Conservation (phyloP, 2,113 vertebrate genomes). For the Furnarius figulus region DNA sequence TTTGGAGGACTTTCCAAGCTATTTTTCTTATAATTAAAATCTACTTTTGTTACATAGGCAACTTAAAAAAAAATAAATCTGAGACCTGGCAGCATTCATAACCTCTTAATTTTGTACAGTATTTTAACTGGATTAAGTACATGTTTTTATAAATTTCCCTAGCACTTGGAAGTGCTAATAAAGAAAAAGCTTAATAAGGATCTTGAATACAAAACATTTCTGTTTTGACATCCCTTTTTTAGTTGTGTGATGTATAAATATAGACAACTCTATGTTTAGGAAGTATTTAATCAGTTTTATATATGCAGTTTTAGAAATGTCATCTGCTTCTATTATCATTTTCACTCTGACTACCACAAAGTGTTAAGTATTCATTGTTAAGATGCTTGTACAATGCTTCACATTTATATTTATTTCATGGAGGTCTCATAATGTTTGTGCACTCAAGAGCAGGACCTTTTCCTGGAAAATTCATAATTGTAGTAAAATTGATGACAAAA, state of each 20-base stretch:
- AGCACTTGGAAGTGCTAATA: conserved; percentile 75
- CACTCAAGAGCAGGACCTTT: not conserved
- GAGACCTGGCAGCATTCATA: conserved; percentile 79
- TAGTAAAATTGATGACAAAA: not conserved
- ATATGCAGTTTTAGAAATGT: conserved; percentile 66
- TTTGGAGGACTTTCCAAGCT: conserved; percentile 74
- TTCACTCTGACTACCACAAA: conserved; percentile 54
- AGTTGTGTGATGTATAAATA: conserved; percentile 69
- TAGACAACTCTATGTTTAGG: conserved; percentile 64
- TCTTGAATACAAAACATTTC: conserved; percentile 72
- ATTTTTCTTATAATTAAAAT: conserved; percentile 77
- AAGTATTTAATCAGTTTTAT: conserved; percentile 69
- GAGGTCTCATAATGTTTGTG: conserved; percentile 68
- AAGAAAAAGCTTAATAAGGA: conserved; percentile 70
- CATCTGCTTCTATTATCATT: conserved; percentile 66
- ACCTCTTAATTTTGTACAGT: conserved; percentile 76
- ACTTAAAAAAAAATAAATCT: conserved; percentile 78
- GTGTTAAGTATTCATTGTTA: conserved; percentile 67
- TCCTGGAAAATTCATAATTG: not conserved
- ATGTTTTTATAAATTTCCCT: conserved; percentile 76
- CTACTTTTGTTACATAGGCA: conserved; percentile 78
- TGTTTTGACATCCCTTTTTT: conserved; percentile 43
- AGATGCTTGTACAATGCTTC: conserved; percentile 54
- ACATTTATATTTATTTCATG: conserved; percentile 61
- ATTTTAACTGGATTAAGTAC: conserved; percentile 85